These are phyloP conservation scores for Megalopta genalis DNA, from an alignment of 1,140 invertebrate species.

Conservation along the genomic window DNA sequence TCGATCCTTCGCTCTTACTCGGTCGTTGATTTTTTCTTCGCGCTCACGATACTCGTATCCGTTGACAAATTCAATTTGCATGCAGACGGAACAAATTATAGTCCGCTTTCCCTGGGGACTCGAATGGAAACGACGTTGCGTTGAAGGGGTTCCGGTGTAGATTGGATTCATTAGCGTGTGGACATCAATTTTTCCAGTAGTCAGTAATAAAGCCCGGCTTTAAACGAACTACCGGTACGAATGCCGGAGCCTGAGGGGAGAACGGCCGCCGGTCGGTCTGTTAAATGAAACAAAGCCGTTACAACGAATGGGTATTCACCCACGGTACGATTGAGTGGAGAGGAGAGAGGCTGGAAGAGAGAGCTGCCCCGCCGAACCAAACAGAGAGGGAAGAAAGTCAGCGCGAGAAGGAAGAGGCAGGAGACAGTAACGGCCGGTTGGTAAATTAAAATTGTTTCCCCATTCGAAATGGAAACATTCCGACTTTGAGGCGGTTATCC, in stretches of 20 bases:
- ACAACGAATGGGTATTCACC: slow-evolving; percentile 74
- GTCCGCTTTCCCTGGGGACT: slow-evolving; percentile 38
- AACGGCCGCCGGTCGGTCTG: slow-evolving; percentile 67
- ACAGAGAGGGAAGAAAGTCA: slow-evolving; percentile 50
- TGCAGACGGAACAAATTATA: slow-evolving; percentile 55
- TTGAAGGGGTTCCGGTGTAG: slow-evolving; percentile 42
- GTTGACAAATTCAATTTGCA: slow-evolving; percentile 60
- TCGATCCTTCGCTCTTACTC: not conserved
- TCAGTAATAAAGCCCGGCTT: slow-evolving; percentile 74
- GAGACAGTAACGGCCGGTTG: slow-evolving; percentile 54
- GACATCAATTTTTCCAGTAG: slow-evolving; percentile 75
- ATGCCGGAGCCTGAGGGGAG: slow-evolving; percentile 55
- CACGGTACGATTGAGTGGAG: slow-evolving; percentile 50
- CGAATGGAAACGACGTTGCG: slow-evolving; percentile 57
- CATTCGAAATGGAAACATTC: slow-evolving; percentile 71
- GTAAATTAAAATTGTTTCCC: slow-evolving; percentile 74
- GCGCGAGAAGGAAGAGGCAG: slow-evolving; percentile 40
- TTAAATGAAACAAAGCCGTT: slow-evolving; percentile 76
- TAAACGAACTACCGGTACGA: slow-evolving; percentile 67
- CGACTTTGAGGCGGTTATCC: slow-evolving; percentile 41
- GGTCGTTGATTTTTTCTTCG: slow-evolving; percentile 8
- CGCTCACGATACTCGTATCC: not conserved
- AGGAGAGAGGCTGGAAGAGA: slow-evolving; percentile 26
- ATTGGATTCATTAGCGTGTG: slow-evolving; percentile 69
- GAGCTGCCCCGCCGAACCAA: slow-evolving; percentile 20